These are phyloP conservation scores for Pantherophis guttatus DNA, from an alignment of 2,113 vertebrate genomes.

Conservation along the genomic window DNA sequence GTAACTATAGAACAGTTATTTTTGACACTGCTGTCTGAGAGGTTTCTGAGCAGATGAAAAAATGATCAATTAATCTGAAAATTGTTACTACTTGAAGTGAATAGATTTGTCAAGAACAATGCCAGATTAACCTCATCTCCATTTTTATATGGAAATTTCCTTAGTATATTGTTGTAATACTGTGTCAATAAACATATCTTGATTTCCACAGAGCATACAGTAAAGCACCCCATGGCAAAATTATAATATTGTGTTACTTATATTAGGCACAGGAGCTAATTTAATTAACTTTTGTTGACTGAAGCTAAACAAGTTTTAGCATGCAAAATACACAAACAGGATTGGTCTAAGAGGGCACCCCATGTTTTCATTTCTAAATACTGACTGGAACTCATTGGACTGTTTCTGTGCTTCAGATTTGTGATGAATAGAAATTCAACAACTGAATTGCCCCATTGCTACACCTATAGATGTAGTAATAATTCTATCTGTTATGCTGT, in stretches of 20 bases:
- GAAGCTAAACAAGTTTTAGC: not conserved
- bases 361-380: not conserved
- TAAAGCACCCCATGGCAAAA: not conserved
- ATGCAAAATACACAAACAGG: not conserved
- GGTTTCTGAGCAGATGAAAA: not conserved
- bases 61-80: not conserved
- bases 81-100: not conserved
- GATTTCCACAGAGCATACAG: not conserved
- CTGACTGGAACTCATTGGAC: not conserved
- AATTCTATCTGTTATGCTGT: not conserved
- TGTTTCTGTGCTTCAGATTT: not conserved
- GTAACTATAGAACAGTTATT: not conserved
- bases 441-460: not conserved
- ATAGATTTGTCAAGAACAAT: not conserved
- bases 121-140: not conserved
- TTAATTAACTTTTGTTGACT: not conserved
- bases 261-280: not conserved
- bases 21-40: not conserved
- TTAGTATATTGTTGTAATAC: not conserved
- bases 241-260: not conserved
- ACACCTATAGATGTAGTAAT: not conserved
- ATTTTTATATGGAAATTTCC: not conserved
- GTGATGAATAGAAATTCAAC: not conserved
- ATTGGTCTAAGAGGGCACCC: not conserved
- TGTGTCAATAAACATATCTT: not conserved